Evolutionary conservation across 2,113 vertebrate species (phyloP).

Genomic region (Xenotilapia longispinis): DNA sequence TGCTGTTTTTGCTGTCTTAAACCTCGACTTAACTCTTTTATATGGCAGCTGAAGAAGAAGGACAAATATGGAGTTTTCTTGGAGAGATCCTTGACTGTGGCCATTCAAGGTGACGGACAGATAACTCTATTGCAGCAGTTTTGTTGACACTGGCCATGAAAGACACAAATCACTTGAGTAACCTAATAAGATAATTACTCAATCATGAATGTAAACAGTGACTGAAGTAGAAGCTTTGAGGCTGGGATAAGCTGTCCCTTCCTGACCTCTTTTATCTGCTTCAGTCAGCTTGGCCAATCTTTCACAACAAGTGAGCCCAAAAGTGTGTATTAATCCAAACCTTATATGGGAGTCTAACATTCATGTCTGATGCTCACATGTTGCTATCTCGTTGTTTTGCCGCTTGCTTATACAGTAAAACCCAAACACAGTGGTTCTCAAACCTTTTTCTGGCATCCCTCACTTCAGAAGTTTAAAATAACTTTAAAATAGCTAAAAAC

Average conservation of each 20-base stretch:
- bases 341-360: background rate
- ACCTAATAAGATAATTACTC: slow-evolving; percentile 13
- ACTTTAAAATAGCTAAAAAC: background rate
- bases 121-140: slow-evolving; percentile 19
- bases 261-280: background rate
- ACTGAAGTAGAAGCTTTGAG: background rate
- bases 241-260: background rate
- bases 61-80: slow-evolving; percentile 55
- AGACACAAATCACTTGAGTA: background rate
- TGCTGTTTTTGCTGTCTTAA: background rate
- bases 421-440: background rate
- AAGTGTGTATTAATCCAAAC: background rate
- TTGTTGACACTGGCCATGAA: slow-evolving; percentile 33
- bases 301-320: background rate
- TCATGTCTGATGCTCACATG: background rate
- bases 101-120: background rate
- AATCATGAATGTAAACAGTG: slow-evolving; percentile 10
- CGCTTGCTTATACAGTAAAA: background rate
- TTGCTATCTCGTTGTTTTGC: background rate
- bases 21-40: slow-evolving; percentile 7
- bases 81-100: slow-evolving; percentile 2
- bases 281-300: background rate
- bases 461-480: background rate
- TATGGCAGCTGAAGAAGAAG: background rate
- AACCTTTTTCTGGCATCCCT: background rate